phyloP scores from a whole-genome alignment of 2,797 vertebrate species.

The Premnoplex brunnescens region DNA sequence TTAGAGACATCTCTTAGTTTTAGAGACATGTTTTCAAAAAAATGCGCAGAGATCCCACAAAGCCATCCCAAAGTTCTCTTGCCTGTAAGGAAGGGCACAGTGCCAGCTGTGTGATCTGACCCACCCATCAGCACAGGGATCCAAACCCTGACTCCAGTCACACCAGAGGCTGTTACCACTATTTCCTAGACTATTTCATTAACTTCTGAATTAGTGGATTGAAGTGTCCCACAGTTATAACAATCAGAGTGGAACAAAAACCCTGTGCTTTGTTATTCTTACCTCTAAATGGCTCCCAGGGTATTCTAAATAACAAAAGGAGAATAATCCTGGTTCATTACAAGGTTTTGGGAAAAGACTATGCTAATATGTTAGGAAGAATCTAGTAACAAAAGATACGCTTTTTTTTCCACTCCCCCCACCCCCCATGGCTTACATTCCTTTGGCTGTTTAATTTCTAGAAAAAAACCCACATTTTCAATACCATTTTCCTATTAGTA shows the following conservation, averaged over 20 bases:
- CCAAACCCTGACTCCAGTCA: not conserved
- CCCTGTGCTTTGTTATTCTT: not conserved
- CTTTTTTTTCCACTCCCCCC: too few relatives aligned
- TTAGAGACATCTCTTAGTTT: not conserved
- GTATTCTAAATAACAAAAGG: not conserved
- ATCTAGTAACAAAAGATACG: not conserved
- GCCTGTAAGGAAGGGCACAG: fast-evolving
- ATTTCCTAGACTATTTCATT: not conserved
- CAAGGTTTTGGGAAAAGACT: not conserved
- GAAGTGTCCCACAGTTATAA: not conserved
- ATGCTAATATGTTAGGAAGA: not conserved
- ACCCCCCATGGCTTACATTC: not conserved
- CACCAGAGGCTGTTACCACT: not conserved
- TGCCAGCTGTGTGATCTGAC: fast-evolving
- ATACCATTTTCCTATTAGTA: not conserved
- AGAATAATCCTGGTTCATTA: not conserved
- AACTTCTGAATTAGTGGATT: not conserved
- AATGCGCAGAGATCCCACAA: not conserved
- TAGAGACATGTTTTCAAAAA: not conserved
- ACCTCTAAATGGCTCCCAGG: not conserved
- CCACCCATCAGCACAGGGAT: fast-evolving
- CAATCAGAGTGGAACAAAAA: not conserved
- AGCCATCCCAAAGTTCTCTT: not conserved
- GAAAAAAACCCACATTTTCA: not conserved
- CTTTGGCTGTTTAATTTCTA: not conserved